A percentile compares a stretch with the other conserved stretches of the same genome.
Conservation (phyloP, 2,113 vertebrate genomes). For the Otocyon megalotis region DNA sequence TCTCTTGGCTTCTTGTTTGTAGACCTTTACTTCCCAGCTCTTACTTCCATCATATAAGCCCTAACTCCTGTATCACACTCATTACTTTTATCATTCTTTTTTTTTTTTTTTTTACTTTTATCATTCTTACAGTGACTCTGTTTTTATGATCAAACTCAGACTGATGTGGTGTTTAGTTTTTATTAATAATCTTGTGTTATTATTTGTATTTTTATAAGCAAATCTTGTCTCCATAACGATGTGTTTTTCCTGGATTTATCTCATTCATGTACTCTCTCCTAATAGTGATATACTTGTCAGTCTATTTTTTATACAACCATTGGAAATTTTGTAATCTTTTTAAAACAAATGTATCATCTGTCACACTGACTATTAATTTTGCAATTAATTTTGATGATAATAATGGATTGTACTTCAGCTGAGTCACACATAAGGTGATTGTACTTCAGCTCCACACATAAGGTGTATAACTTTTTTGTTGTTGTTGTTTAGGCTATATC, state of each 20-base stretch:
- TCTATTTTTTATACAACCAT: slow-evolving; percentile 8
- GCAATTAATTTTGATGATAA: slow-evolving; percentile 51
- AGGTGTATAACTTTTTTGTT: not conserved
- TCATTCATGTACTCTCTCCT: not conserved
- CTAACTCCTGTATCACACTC: not conserved
- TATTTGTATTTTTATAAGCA: slow-evolving; percentile 32
- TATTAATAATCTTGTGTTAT: not conserved
- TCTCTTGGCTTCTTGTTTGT: not conserved
- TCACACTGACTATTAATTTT: slow-evolving; percentile 21
- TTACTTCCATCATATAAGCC: not conserved
- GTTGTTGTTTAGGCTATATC: not conserved
- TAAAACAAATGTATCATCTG: not conserved
- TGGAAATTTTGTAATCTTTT: slow-evolving; percentile 20
- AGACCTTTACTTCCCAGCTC: not conserved
- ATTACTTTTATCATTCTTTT: not conserved
- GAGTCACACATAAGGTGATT: not conserved
- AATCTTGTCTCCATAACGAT: slow-evolving; percentile 19
- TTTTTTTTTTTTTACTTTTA: too few species aligned
- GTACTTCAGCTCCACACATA: not conserved
- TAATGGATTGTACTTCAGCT: not conserved
- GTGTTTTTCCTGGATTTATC: not conserved
- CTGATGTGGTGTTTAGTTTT: not conserved
- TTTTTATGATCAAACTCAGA: not conserved
- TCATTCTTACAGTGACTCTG: not conserved
- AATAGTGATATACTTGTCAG: slow-evolving; percentile 4